Conservation (phyloP, 2,113 vertebrate species). For the Setophaga kirtlandii region DNA sequence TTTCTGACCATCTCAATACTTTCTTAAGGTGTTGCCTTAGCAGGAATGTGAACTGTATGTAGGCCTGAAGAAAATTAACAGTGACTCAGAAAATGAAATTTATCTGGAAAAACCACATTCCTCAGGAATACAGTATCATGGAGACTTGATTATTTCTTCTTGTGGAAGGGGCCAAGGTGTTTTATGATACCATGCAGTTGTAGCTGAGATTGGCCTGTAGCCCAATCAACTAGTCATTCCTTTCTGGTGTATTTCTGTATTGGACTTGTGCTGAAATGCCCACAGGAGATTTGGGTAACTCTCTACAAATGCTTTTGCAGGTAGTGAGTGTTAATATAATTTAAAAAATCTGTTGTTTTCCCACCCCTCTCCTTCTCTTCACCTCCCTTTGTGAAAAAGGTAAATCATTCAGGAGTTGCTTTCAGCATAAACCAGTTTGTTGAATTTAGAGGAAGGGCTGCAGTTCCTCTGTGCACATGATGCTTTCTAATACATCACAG, state of each 20-base stretch:
- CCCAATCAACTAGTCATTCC: constrained; percentile 53
- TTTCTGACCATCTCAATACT: constrained; percentile 27
- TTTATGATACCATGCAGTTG: constrained; percentile 68
- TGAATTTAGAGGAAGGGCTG: constrained; percentile 54
- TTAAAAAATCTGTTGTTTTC: constrained; percentile 66
- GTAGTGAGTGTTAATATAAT: constrained; percentile 72
- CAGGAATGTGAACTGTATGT: constrained; percentile 8
- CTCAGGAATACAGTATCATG: constrained; percentile 53
- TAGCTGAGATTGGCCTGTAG: constrained; percentile 51
- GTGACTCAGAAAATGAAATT: constrained; percentile 60
- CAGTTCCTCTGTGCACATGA: constrained; percentile 22
- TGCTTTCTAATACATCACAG: constrained; percentile 23
- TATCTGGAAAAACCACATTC: constrained; percentile 61
- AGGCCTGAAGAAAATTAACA: constrained; percentile 41
- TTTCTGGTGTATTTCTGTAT: constrained; percentile 59
- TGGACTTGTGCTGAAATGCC: constrained; percentile 56
- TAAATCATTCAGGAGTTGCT: constrained; percentile 59
- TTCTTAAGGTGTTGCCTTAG: constrained; percentile 21
- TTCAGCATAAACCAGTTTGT: constrained; percentile 46
- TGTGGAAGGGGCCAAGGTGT: constrained; percentile 62
- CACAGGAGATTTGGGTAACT: constrained; percentile 65
- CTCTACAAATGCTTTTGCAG: constrained; percentile 68
- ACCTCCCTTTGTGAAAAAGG: constrained; percentile 39
- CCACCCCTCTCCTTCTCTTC: constrained; percentile 47
- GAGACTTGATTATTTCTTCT: constrained; percentile 62